phyloP scores from a whole-genome alignment of 2,113 vertebrate genomes.

The Albula goreensis region DNA sequence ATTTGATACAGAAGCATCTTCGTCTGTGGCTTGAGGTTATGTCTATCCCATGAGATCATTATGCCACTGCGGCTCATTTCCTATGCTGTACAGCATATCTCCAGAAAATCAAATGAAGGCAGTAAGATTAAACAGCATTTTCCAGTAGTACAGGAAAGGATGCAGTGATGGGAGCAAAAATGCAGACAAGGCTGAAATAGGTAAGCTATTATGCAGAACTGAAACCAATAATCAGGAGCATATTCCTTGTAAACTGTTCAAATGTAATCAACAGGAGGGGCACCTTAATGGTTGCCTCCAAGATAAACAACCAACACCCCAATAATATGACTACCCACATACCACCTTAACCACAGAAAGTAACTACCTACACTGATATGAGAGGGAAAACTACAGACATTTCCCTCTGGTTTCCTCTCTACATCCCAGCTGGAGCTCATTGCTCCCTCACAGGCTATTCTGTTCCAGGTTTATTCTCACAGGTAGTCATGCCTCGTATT shows the following conservation, averaged over 20 bases:
- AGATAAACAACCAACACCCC: too few relatives aligned
- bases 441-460: neutral
- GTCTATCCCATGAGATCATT: slow-evolving; percentile 18
- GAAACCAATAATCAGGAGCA: neutral
- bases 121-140: slow-evolving; percentile 12
- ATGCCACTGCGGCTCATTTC: slow-evolving; percentile 5
- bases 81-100: slow-evolving; percentile 10
- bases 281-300: too few relatives aligned
- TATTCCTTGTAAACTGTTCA: neutral
- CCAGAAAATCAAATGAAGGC: slow-evolving; percentile 14
- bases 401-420: neutral
- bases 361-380: neutral
- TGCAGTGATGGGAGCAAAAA: neutral
- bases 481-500: neutral
- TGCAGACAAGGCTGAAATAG: neutral
- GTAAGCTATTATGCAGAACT: neutral
- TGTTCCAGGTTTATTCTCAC: neutral
- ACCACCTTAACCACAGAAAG: neutral
- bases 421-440: neutral
- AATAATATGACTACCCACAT: neutral
- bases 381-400: neutral
- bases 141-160: neutral
- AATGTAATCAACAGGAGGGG: too few relatives aligned
- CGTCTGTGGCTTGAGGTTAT: slow-evolving; percentile 13
- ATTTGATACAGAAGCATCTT: neutral